Conservation (phyloP, 53 echinoderm and acorn worm species). For the Paelopatides confundens region DNA sequence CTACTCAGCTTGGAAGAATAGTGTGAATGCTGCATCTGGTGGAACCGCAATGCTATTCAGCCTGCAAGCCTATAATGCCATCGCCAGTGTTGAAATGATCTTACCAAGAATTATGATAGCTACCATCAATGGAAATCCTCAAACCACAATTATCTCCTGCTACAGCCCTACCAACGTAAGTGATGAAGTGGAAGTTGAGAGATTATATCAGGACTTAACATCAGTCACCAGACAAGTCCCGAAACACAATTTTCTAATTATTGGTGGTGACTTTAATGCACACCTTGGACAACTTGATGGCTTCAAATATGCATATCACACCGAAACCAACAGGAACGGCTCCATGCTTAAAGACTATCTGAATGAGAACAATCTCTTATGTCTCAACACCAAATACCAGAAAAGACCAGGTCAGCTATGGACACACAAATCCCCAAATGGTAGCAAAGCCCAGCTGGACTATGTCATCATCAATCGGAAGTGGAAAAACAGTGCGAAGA, state of each 20-base stretch:
- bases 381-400: conserved; percentile 35
- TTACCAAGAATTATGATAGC: too few relatives aligned
- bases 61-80: too few relatives aligned
- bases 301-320: conserved; percentile 22
- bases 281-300: conserved; percentile 43
- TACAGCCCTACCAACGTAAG: background rate
- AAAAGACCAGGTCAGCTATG: conserved; percentile 52
- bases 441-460: conserved; percentile 46
- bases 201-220: background rate
- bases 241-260: conserved; percentile 56
- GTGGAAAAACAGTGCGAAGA: conserved; percentile 60
- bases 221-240: background rate
- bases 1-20: too few relatives aligned
- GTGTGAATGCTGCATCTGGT: too few relatives aligned
- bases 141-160: background rate
- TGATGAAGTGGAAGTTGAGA: background rate
- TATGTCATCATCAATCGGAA: conserved; percentile 52
- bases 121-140: background rate
- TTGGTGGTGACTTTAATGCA: conserved; percentile 61
- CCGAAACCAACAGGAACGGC: conserved; percentile 55
- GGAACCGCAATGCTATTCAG: too few relatives aligned
- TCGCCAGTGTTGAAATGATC: too few relatives aligned
- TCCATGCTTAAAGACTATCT: conserved; percentile 36
- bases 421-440: conserved; percentile 45
- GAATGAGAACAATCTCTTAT: conserved; percentile 46